Evolutionary conservation across 2,113 vertebrate species (phyloP), one percentile per base, ranked within the genome.

Genomic region (Lutjanus erythropterus): DNA sequence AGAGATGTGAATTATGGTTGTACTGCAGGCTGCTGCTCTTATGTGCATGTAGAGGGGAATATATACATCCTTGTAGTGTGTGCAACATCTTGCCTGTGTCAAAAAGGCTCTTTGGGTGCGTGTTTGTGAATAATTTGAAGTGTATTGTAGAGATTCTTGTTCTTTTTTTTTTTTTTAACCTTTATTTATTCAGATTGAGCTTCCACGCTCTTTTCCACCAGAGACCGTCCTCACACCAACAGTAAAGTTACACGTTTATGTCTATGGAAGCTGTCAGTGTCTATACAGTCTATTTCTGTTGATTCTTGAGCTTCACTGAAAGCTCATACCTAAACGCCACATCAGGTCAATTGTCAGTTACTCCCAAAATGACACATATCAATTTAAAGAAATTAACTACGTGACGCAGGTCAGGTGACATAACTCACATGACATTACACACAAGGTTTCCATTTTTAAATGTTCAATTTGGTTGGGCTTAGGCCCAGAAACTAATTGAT

Each of bases 1-100:
- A 50, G 76, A 86, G 74, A 75, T 79, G 83, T 92, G 89, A 93
- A 66, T 88, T 89, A 86, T 71, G 82, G 77, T 71, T 25, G 25
- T 65, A 81, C 68, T 64, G 81, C 56, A 74, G 73, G 84, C 74
- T 78, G 71, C 88, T 84, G 73, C 75, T 84, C 82, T 88, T 64
- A 23, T 67, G 71, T 73, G 52, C 78, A 59, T 76, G 55, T 58
- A 68, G 60, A 89, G 71, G 67, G 76, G 76, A 47, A 76, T 70
- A 65, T 55, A 75, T 87, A 89, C 61, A 80, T 91, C 76, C 7
- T 46, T 15, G n/a, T 47, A 56, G 37, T 23, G 72, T 64, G 71
- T 66, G 81, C 71, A 61, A 92, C 75, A 84, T 66, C 41, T 73
- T 70, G 71, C 72, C 67, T 65, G 62, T 84, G 66, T 84, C 71